Evolutionary conservation across 1,140 invertebrate genomes (phyloP).

Genomic region (Hyles euphorbiae): DNA sequence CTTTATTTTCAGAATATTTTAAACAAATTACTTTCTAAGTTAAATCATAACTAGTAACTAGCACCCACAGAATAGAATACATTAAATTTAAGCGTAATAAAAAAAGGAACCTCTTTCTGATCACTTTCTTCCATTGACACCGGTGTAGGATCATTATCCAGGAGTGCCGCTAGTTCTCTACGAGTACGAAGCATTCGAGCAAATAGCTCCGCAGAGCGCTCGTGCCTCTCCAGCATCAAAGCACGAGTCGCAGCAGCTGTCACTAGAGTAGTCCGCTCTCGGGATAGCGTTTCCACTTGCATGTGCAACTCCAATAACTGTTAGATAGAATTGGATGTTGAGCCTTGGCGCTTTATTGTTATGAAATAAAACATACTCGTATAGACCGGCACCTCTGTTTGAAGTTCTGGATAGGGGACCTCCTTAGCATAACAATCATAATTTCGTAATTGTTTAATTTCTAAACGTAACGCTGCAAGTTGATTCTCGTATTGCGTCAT

Average conservation of each 20-base stretch:
- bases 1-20: no score
- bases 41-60: no score
- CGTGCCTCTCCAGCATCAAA: constrained; percentile 60
- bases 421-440: constrained; percentile 58
- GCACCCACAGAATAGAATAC: neutral
- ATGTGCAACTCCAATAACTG: constrained; percentile 54
- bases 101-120: constrained; percentile 33
- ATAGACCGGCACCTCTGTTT: constrained; percentile 47
- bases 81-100: neutral
- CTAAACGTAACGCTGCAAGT: constrained; percentile 42
- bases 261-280: constrained; percentile 50
- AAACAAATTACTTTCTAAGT: no score
- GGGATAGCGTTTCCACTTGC: constrained; percentile 54
- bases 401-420: constrained; percentile 47
- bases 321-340: neutral
- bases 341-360: no score
- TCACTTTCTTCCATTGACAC: constrained; percentile 21
- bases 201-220: constrained; percentile 54
- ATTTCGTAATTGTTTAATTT: constrained; percentile 50
- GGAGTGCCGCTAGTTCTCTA: constrained; percentile 36
- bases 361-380: no score
- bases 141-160: constrained; percentile 31
- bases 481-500: constrained; percentile 59
- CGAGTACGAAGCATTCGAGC: constrained; percentile 43
- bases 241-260: constrained; percentile 53